Conservation (phyloP, 1,140 invertebrate species). For the Heterodera carotae region DNA sequence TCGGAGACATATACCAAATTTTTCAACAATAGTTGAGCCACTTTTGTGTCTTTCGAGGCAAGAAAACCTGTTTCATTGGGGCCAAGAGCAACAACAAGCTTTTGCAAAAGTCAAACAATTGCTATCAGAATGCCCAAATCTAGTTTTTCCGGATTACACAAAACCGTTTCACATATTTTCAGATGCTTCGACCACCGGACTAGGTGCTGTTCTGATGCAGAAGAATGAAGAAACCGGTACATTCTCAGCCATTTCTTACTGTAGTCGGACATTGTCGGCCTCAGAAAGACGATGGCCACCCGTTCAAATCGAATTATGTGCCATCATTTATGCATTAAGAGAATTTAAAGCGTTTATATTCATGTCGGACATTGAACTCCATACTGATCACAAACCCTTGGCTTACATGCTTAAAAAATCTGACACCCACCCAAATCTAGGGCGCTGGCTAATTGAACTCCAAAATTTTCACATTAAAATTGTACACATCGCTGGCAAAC, state of each 20-base stretch:
- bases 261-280: no score
- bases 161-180: slow-evolving; percentile 20
- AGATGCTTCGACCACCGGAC: slow-evolving; percentile 12
- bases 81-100: slow-evolving; percentile 16
- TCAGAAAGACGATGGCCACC: slow-evolving; percentile 23
- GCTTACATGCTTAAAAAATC: slow-evolving; percentile 10
- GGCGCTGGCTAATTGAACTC: slow-evolving; percentile 24
- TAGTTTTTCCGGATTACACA: slow-evolving; percentile 20
- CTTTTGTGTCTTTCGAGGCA: not conserved
- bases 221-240: slow-evolving; percentile 10
- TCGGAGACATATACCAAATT: slow-evolving; percentile 13
- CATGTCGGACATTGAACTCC: no score
- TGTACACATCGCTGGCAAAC: slow-evolving; percentile 16
- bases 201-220: slow-evolving; percentile 6
- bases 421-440: slow-evolving; percentile 18
- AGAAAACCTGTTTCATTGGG: slow-evolving; percentile 1
- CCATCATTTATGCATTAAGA: not conserved
- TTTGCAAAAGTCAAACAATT: slow-evolving; percentile 9
- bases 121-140: not conserved
- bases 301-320: slow-evolving; percentile 3
- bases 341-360: slow-evolving; percentile 12
- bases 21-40: no score
- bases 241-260: slow-evolving; percentile 4
- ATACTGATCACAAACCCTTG: slow-evolving; percentile 18
- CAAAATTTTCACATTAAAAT: slow-evolving; percentile 23